Evolutionary conservation across 2,888 invertebrate species (phyloP).

Genomic region (Gnatocerus cornutus): DNA sequence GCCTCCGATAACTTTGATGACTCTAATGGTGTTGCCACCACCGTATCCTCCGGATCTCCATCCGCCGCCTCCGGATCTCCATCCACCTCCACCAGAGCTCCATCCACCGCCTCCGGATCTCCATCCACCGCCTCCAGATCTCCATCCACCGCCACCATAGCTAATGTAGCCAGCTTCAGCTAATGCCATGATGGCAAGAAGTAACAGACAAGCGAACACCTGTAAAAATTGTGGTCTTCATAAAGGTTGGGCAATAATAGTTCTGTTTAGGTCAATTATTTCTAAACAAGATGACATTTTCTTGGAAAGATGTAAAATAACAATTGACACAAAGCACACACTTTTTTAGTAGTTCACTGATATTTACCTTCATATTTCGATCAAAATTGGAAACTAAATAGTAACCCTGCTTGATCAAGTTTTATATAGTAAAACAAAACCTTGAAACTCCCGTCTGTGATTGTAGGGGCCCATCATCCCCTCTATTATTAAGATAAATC

Average conservation of each 20-base stretch:
- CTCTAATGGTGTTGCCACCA: slow-evolving; percentile 5
- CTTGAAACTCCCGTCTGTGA: slow-evolving; percentile 51
- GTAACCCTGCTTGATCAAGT: slow-evolving; percentile 38
- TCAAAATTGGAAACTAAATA: slow-evolving; percentile 51
- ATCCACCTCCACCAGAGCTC: slow-evolving; percentile 23
- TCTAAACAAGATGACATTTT: slow-evolving; percentile 29
- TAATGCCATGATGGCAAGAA: slow-evolving; percentile 43
- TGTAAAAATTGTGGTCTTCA: slow-evolving; percentile 39
- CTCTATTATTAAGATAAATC: slow-evolving; percentile 30
- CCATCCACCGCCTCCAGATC: slow-evolving; percentile 45
- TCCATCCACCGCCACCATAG: slow-evolving; percentile 45
- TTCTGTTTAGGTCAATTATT: slow-evolving; percentile 26
- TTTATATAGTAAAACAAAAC: slow-evolving; percentile 50
- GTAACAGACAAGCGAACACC: slow-evolving; percentile 51
- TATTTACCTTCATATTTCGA: slow-evolving; percentile 53
- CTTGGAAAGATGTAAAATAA: slow-evolving; percentile 13
- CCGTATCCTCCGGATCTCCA: slow-evolving; percentile 26
- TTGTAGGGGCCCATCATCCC: slow-evolving; percentile 32
- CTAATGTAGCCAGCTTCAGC: slow-evolving; percentile 51
- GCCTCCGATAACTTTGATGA: slow-evolving; percentile 31
- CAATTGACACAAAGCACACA: slow-evolving; percentile 1
- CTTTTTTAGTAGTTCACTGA: neutral
- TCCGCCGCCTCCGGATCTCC: slow-evolving; percentile 30
- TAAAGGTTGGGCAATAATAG: slow-evolving; percentile 28
- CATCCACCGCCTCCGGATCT: slow-evolving; percentile 35